Evolutionary conservation across 2,888 invertebrate species (phyloP).

Genomic region (Taphrorychus bicolor): DNA sequence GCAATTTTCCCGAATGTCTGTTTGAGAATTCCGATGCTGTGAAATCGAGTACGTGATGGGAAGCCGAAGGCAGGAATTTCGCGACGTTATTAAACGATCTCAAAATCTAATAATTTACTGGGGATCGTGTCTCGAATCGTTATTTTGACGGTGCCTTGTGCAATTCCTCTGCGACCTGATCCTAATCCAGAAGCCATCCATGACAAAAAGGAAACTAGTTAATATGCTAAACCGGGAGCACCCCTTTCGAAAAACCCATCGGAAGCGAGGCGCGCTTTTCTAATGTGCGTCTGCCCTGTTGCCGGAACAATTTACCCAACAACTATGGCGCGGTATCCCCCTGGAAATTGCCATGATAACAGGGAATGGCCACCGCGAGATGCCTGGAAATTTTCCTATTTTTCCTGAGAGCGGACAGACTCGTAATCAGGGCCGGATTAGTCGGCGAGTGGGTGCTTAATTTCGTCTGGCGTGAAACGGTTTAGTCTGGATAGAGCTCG

Average conservation of each 20-base stretch:
- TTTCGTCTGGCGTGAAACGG: background rate
- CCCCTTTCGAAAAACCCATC: slow-evolving; percentile 30
- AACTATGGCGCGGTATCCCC: slow-evolving; percentile 54
- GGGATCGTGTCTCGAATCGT: slow-evolving; percentile 33
- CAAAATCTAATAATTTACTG: slow-evolving; percentile 43
- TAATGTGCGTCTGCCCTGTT: slow-evolving; percentile 36
- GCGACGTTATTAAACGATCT: slow-evolving; percentile 47
- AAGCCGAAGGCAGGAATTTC: slow-evolving; percentile 46
- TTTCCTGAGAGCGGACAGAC: slow-evolving; percentile 43
- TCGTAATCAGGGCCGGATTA: slow-evolving; percentile 20
- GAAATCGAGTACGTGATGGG: slow-evolving; percentile 57
- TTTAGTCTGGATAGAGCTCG: background rate
- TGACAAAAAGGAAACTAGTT: slow-evolving; percentile 9
- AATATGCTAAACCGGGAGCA: slow-evolving; percentile 25
- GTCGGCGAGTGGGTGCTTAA: background rate
- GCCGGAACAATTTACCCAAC: slow-evolving; percentile 53
- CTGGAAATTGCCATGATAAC: slow-evolving; percentile 56
- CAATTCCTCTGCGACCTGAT: background rate
- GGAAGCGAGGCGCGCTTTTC: slow-evolving; percentile 26
- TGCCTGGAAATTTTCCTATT: slow-evolving; percentile 56
- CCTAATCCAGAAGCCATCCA: background rate
- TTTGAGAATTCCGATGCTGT: slow-evolving; percentile 57
- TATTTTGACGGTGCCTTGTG: background rate
- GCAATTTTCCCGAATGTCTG: slow-evolving; percentile 57
- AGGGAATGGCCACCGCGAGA: slow-evolving; percentile 56